These are phyloP conservation scores for Salvelinus namaycush DNA, from an alignment of 2,113 vertebrate genomes.

Conservation along the genomic window DNA sequence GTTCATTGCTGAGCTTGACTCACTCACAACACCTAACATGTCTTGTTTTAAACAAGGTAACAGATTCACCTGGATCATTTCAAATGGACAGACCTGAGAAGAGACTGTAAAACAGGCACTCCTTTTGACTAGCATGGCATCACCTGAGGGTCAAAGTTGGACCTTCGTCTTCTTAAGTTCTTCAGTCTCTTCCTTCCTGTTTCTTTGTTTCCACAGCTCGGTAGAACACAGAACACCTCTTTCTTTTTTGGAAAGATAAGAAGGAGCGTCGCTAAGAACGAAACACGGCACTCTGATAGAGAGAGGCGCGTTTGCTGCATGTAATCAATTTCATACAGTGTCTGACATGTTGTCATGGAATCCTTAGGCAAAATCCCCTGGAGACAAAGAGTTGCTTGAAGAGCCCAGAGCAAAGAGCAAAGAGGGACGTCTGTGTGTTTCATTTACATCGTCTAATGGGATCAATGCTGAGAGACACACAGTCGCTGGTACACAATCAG, in stretches of 20 bases:
- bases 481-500: constrained; percentile 27
- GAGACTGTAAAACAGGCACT: background rate
- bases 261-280: constrained; percentile 15
- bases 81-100: background rate
- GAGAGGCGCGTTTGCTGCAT: constrained; percentile 39
- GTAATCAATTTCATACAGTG: constrained; percentile 63
- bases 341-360: constrained; percentile 56
- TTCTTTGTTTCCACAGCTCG: background rate
- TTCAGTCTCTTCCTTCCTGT: background rate
- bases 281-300: background rate
- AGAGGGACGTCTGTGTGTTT: constrained; percentile 24
- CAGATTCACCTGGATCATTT: too few species aligned
- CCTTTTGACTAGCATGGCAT: background rate
- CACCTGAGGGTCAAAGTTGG: background rate
- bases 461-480: constrained; percentile 28
- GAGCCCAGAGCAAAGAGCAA: background rate
- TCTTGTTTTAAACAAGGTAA: background rate
- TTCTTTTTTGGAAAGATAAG: constrained; percentile 17
- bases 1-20: background rate
- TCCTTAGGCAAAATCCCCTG: constrained; percentile 50
- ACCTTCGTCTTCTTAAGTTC: background rate
- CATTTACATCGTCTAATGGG: constrained; percentile 15
- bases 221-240: background rate
- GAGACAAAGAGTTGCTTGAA: constrained; percentile 62
- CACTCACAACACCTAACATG: constrained; percentile 13